phyloP scores from a whole-genome alignment of 2,888 invertebrate genomes.

The Synanthedon formicaeformis region DNA sequence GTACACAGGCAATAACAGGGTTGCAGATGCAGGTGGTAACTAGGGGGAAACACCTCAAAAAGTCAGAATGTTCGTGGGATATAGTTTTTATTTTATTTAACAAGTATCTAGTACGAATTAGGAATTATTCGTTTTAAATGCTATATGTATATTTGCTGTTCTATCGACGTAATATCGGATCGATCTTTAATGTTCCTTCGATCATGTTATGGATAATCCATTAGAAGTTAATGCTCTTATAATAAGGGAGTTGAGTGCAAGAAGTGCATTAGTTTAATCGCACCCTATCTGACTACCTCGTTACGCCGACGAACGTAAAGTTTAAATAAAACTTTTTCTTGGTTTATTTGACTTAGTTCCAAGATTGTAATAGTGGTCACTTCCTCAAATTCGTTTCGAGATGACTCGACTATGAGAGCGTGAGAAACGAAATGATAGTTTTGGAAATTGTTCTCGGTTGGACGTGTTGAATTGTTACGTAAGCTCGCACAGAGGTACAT shows the following conservation, averaged over 20 bases:
- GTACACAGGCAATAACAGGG: no score
- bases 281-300: conserved; percentile 31
- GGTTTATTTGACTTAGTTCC: conserved; percentile 50
- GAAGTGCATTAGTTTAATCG: conserved; percentile 57
- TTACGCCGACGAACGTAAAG: conserved; percentile 22
- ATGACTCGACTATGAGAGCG: conserved; percentile 47
- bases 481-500: neutral
- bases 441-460: conserved; percentile 17
- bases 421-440: conserved; percentile 54
- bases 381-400: conserved; percentile 59
- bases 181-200: no score
- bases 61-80: no score
- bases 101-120: no score
- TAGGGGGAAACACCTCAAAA: no score
- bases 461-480: conserved; percentile 1
- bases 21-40: no score
- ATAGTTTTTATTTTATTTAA: no score
- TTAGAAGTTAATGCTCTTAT: conserved; percentile 48
- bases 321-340: conserved; percentile 15
- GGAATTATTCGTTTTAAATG: no score
- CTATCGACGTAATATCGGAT: no score
- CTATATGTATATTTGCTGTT: no score
- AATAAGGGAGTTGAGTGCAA: conserved; percentile 37
- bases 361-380: conserved; percentile 53
- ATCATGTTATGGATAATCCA: conserved; percentile 11